Conservation (phyloP, 2,113 vertebrate genomes). For the Diphyllodes magnificus region DNA sequence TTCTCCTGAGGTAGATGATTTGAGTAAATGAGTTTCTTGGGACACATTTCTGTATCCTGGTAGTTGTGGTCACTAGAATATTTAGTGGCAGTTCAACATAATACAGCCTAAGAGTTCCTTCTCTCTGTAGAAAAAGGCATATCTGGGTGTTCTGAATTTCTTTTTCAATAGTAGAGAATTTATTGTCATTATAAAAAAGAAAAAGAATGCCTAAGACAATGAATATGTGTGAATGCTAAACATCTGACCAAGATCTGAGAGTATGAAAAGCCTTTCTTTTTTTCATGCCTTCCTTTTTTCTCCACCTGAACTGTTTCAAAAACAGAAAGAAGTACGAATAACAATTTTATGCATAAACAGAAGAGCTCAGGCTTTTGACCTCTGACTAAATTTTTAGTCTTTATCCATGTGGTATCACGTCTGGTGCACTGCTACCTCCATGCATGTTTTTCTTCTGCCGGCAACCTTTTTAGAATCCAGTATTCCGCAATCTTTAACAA, state of each 20-base stretch:
- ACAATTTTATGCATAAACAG: neutral
- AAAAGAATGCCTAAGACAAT: neutral
- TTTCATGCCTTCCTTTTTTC: neutral
- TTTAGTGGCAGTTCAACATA: neutral
- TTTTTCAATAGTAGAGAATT: neutral
- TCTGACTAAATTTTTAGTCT: neutral
- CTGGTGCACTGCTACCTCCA: neutral
- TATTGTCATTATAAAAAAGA: neutral
- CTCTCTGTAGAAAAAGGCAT: neutral
- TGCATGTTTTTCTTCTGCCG: neutral
- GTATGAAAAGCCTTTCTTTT: neutral
- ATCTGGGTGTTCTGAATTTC: neutral
- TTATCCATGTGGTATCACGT: neutral
- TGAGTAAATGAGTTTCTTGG: neutral
- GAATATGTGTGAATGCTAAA: neutral
- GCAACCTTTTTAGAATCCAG: neutral
- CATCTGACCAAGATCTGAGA: neutral
- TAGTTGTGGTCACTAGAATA: neutral
- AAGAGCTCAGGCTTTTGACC: neutral
- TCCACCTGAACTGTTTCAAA: neutral
- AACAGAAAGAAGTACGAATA: neutral
- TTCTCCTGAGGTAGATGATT: neutral
- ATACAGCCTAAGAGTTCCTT: neutral
- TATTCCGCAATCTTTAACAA: neutral
- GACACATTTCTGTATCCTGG: neutral